Evolutionary conservation across 2,113 vertebrate genomes (phyloP).

Genomic region (Jacana jacana): DNA sequence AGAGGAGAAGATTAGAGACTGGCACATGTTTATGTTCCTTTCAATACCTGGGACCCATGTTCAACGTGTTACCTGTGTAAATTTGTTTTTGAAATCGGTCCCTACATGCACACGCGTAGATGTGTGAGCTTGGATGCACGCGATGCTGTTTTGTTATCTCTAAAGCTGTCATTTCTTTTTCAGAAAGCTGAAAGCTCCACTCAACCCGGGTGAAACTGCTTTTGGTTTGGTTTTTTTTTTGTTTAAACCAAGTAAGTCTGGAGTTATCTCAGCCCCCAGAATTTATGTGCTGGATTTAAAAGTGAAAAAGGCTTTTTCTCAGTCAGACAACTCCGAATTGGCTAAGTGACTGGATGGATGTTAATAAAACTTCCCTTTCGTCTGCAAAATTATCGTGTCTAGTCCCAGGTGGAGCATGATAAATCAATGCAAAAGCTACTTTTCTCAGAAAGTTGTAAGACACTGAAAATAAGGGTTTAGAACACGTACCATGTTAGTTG

Average conservation of each 20-base stretch:
- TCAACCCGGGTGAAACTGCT: background rate
- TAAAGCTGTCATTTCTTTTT: background rate
- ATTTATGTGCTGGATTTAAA: conserved; percentile 43
- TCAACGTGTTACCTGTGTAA: background rate
- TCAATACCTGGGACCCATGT: fast-evolving
- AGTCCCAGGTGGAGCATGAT: conserved; percentile 30
- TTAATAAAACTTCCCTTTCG: conserved; percentile 42
- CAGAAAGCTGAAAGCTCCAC: background rate
- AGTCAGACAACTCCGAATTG: conserved; percentile 4
- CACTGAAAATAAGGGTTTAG: conserved; percentile 26
- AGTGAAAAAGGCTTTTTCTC: conserved; percentile 31
- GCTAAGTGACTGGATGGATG: conserved; percentile 20
- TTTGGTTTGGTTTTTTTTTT: background rate
- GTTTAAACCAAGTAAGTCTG: background rate
- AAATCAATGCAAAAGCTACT: conserved; percentile 45
- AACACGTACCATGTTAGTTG: background rate
- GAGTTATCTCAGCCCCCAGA: background rate
- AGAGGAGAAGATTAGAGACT: background rate
- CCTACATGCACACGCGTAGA: fast-evolving
- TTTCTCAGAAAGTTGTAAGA: conserved; percentile 26
- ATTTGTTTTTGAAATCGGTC: background rate
- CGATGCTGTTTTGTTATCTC: background rate
- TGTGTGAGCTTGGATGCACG: background rate
- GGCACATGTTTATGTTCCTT: background rate
- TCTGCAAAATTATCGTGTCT: background rate